phyloP scores from a whole-genome alignment of 2,113 vertebrate species.

The Pangasianodon hypophthalmus region DNA sequence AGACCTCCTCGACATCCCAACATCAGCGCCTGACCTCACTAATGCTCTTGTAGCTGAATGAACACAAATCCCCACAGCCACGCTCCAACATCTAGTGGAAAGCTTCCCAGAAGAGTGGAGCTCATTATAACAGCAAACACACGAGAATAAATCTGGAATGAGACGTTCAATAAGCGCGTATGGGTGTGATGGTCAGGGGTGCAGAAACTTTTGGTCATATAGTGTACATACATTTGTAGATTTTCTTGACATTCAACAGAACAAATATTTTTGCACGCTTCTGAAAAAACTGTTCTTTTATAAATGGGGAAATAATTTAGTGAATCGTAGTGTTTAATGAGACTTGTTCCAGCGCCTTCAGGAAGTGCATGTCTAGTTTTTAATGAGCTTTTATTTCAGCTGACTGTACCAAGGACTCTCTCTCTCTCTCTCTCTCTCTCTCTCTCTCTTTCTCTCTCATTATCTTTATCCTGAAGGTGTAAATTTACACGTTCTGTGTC shows the following conservation, averaged over 20 bases:
- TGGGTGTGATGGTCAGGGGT: background rate
- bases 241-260: too few relatives aligned
- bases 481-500: background rate
- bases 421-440: background rate
- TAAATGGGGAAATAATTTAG: background rate
- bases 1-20: too few relatives aligned
- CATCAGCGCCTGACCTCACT: background rate
- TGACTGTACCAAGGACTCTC: background rate
- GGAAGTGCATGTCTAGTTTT: background rate
- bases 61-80: background rate
- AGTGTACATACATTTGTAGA: background rate
- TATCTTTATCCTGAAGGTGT: background rate
- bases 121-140: background rate
- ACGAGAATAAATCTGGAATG: background rate
- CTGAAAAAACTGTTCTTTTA: background rate
- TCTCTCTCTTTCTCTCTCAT: background rate
- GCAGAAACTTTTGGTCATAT: background rate
- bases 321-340: background rate
- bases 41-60: background rate
- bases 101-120: background rate
- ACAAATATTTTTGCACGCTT: background rate
- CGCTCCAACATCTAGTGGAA: background rate
- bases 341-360: background rate
- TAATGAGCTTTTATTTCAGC: conserved; percentile 7
- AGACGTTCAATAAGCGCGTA: background rate